Evolutionary conservation across 1,140 invertebrate genomes (phyloP), one percentile per base, ranked within the genome.

Genomic region (Drosophila tsacasi): DNA sequence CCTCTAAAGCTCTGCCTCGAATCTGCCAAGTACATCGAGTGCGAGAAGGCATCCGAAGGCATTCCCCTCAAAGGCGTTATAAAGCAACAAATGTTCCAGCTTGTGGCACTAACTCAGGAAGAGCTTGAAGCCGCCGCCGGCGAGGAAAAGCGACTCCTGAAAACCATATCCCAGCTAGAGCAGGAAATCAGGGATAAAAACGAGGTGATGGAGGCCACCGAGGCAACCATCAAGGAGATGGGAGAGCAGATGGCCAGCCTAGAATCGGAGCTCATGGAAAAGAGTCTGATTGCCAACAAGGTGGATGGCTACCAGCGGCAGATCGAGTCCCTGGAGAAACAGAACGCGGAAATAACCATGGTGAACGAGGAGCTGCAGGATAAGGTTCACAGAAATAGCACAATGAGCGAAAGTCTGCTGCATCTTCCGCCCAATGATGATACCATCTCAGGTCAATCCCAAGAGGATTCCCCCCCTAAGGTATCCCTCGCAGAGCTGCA

Each of bases 331-430:
- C 44, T 92, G 1, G 91, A 92, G 37, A 91, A 84, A 47, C 86
- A 92, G 32, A 76, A 87, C 35, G 91, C 85, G 1, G 81, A 87
- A 32, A 87, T 92, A 9, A 84, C 90, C 0, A 66, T 92, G 13
- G 78, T 92, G 7, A 84, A 62, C n/a, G 83, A 92, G 25, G 90
- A 92, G 42, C 60, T 92, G 35, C 90, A 92, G 40, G 85, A 81
- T 32, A 92, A 82, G 37, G 74, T 83, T n/a, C 50, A 44, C 0
- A 84, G 76, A 32, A 83, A 91, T 12, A 81, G 62, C 44, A 83
- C 90, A 3, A 40, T 89, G 12, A 77, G 66, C 52, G 84, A 83
- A 1, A 89, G 60, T 42, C 23, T 65, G 8, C 49, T 57, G 6
- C 17, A 23, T 9, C 23, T 66, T 27, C 13, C 9, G 2, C 39